Percentiles rank a stretch among this genome's conserved stretches.
These are phyloP conservation scores for Atta texana DNA, from an alignment of 1,140 invertebrate species.

Conservation along the genomic window DNA sequence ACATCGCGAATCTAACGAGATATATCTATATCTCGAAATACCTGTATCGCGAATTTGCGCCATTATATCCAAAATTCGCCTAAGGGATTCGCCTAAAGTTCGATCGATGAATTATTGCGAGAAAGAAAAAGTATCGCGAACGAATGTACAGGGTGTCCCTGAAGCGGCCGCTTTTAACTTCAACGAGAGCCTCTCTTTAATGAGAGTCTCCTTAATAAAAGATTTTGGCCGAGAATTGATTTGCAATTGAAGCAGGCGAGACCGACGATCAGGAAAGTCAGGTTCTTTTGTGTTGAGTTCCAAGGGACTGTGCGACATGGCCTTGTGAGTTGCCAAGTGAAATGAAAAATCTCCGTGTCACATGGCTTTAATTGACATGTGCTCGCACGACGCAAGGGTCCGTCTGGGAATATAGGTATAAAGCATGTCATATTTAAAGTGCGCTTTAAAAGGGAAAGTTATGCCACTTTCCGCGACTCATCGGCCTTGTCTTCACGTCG, in stretches of 20 bases:
- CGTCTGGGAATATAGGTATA: neutral
- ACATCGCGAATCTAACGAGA: neutral
- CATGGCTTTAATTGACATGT: slow-evolving; percentile 67
- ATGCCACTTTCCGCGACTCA: slow-evolving; percentile 62
- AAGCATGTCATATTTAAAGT: neutral
- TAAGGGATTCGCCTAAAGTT: neutral
- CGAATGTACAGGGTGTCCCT: slow-evolving; percentile 5
- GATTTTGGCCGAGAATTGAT: slow-evolving; percentile 32
- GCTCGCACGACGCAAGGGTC: slow-evolving; percentile 7
- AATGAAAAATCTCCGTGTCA: slow-evolving; percentile 40
- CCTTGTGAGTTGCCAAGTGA: slow-evolving; percentile 50
- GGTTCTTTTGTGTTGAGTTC: neutral
- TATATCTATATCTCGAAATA: neutral
- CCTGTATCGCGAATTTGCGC: neutral
- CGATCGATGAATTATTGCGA: neutral
- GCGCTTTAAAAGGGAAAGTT: slow-evolving; percentile 71
- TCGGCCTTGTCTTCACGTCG: slow-evolving; percentile 47
- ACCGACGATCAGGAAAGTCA: slow-evolving; percentile 7
- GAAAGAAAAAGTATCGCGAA: slow-evolving; percentile 5
- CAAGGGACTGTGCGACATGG: neutral
- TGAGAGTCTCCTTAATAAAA: slow-evolving; percentile 28
- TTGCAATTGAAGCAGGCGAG: slow-evolving; percentile 18
- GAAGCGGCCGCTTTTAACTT: slow-evolving; percentile 25
- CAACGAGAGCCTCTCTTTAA: slow-evolving; percentile 20
- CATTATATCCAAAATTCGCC: neutral